Percentiles rank a stretch among this genome's conserved stretches.
phyloP scores from a whole-genome alignment of 2,797 vertebrate species.

The Megalops cyprinoides region DNA sequence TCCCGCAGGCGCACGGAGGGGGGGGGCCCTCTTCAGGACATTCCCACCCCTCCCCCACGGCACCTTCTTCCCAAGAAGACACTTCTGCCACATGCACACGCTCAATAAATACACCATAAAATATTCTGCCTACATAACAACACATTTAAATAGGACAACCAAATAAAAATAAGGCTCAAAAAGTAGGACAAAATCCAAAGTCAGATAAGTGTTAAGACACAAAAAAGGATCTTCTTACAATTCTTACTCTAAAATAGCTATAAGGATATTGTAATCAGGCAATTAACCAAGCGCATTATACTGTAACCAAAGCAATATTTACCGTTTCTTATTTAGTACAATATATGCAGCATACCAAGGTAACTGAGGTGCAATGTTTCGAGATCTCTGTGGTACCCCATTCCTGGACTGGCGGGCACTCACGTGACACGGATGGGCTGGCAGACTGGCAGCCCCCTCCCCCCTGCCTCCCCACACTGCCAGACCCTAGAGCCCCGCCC shows the following conservation, averaged over 20 bases:
- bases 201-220: slow-evolving; percentile 80
- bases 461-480: background rate
- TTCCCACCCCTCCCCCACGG: slow-evolving; percentile 42
- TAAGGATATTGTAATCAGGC: slow-evolving; percentile 83
- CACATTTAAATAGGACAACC: slow-evolving; percentile 85
- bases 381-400: slow-evolving; percentile 71
- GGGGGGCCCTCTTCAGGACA: background rate
- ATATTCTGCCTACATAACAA: slow-evolving; percentile 78
- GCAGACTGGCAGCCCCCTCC: background rate
- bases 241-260: slow-evolving; percentile 78
- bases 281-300: slow-evolving; percentile 80
- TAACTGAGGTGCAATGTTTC: slow-evolving; percentile 89
- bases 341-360: slow-evolving; percentile 92
- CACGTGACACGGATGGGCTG: slow-evolving; percentile 60
- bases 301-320: slow-evolving; percentile 81
- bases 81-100: slow-evolving; percentile 70
- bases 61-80: slow-evolving; percentile 66
- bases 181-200: slow-evolving; percentile 74
- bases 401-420: slow-evolving; percentile 71
- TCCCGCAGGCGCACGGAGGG: too few relatives aligned
- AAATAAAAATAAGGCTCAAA: slow-evolving; percentile 80
- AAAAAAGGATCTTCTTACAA: slow-evolving; percentile 55
- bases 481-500: background rate
- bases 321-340: slow-evolving; percentile 79
- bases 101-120: slow-evolving; percentile 84